A percentile compares a stretch with the other conserved stretches of the same genome.
These are phyloP conservation scores for Pegoplata infirma DNA, from an alignment of 2,888 invertebrate genomes.

Conservation along the genomic window DNA sequence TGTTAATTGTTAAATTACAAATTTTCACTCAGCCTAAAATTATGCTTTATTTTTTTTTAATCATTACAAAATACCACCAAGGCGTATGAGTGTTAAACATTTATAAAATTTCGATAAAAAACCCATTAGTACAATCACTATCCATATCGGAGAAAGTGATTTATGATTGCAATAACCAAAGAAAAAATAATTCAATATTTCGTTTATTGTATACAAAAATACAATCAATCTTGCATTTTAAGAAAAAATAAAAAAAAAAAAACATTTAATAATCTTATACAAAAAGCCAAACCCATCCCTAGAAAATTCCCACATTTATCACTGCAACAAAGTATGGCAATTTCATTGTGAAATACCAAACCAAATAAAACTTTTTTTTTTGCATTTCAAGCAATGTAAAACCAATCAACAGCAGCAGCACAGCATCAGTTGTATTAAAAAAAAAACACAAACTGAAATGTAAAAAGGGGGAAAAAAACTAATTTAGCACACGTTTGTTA, in stretches of 20 bases:
- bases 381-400: neutral
- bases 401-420: neutral
- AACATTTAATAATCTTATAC: neutral
- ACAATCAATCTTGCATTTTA: constrained; percentile 30
- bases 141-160: no score
- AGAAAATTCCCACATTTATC: constrained; percentile 55
- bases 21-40: no score
- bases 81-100: no score
- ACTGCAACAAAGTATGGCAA: constrained; percentile 27
- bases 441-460: neutral
- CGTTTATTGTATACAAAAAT: no score
- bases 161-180: no score
- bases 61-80: no score
- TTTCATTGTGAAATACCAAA: constrained; percentile 1
- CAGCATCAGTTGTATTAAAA: neutral
- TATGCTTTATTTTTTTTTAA: no score
- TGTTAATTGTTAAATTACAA: no score
- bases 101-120: no score
- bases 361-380: neutral
- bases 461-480: constrained; percentile 30
- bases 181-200: no score
- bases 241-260: neutral
- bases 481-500: constrained; percentile 63
- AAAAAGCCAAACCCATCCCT: constrained; percentile 10
- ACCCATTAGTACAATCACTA: no score